Percentiles rank a stretch among this genome's conserved stretches.
Conservation (phyloP, 2,888 invertebrate genomes). For the Lissocephala sabroskyi region DNA sequence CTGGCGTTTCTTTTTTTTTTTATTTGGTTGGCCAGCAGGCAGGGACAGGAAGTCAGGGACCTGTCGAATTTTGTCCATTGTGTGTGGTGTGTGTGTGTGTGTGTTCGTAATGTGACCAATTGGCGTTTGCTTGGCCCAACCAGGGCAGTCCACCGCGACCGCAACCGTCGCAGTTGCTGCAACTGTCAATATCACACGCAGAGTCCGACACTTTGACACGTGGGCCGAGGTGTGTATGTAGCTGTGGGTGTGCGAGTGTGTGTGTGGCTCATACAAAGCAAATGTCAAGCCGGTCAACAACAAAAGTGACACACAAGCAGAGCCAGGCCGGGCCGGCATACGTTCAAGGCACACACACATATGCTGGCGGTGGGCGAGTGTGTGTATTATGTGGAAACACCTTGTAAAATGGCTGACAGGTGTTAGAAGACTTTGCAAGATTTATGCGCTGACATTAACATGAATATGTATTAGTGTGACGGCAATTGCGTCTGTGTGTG, state of each 20-base stretch:
- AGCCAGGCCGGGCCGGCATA: too few species aligned
- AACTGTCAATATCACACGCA: constrained; percentile 64
- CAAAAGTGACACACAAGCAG: constrained; percentile 4
- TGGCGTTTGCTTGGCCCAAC: background rate
- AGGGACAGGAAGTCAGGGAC: background rate
- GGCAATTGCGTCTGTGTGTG: constrained; percentile 28
- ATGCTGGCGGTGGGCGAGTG: constrained; percentile 21
- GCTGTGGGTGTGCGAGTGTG: too few species aligned
- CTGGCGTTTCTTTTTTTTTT: too few species aligned
- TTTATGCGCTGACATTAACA: constrained; percentile 64
- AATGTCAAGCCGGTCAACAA: constrained; percentile 7
- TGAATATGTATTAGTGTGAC: constrained; percentile 58
- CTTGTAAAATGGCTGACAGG: constrained; percentile 63
- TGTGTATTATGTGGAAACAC: constrained; percentile 62
- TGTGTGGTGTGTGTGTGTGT: background rate
- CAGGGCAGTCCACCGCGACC: constrained; percentile 1
- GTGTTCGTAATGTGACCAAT: constrained; percentile 1
- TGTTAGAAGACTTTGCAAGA: constrained; percentile 64
- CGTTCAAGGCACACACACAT: constrained; percentile 8
- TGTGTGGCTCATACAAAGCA: background rate
- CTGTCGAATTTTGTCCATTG: background rate
- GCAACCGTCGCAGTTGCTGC: constrained; percentile 13
- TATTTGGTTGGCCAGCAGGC: too few species aligned
- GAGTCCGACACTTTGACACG: constrained; percentile 50
- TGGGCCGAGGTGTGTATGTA: constrained; percentile 9